These are phyloP conservation scores for Sphaerophoria taeniata DNA, from an alignment of 2,888 invertebrate species.

Conservation along the genomic window DNA sequence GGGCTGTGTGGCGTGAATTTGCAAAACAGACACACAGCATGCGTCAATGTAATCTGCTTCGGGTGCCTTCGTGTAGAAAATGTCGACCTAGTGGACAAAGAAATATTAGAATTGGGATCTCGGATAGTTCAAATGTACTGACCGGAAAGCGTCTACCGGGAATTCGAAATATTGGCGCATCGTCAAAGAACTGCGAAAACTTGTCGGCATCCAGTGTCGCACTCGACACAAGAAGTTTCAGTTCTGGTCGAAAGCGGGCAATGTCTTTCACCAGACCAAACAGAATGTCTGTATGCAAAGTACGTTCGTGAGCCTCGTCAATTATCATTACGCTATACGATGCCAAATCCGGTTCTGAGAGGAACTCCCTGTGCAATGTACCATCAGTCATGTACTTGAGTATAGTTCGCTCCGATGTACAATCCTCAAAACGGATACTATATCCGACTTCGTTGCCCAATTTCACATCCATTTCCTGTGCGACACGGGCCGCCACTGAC, in stretches of 20 bases:
- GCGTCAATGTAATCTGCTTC: constrained; percentile 99
- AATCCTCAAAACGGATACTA: constrained; percentile 99
- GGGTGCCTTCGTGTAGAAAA: constrained; percentile 99
- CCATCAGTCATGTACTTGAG: constrained; percentile 99
- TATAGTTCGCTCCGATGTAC: constrained; percentile 97
- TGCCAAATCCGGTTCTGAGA: constrained; percentile 97
- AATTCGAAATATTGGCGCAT: constrained; percentile 98
- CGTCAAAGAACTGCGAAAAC: constrained; percentile 98
- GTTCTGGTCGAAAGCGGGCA: constrained; percentile 94
- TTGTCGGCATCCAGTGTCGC: constrained; percentile 99
- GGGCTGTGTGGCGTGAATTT: constrained; percentile 99
- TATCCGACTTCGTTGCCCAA: constrained; percentile 96
- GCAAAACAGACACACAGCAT: constrained; percentile 97
- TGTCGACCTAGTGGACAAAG: constrained; percentile 87
- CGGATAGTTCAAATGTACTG: constrained; percentile 15
- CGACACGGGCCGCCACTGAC: constrained; percentile 99
- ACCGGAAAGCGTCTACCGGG: constrained; percentile 98
- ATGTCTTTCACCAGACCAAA: constrained; percentile 99
- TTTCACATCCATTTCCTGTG: constrained; percentile 98
- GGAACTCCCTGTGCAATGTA: constrained; percentile 97
- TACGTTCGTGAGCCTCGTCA: constrained; percentile 99
- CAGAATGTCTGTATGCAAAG: constrained; percentile 98
- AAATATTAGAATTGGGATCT: neutral
- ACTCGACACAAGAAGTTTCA: constrained; percentile 98
- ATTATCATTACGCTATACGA: constrained; percentile 99